These are phyloP conservation scores for Lophochroa leadbeateri DNA, from an alignment of 2,113 vertebrate genomes.

Conservation along the genomic window DNA sequence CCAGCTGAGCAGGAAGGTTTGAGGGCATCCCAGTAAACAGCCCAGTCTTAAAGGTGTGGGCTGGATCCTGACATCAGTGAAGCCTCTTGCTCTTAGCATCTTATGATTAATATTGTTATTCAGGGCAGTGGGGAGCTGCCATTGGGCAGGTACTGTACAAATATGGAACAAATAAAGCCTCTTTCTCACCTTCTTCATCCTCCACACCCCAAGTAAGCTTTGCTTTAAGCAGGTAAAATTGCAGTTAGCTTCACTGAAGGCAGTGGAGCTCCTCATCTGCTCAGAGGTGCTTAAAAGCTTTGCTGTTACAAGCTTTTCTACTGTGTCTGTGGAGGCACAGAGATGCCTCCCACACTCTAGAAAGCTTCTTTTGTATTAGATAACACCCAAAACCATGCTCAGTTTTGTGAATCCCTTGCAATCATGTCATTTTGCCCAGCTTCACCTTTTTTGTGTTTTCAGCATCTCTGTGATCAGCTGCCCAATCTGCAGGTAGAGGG, in stretches of 20 bases:
- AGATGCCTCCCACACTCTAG: background rate
- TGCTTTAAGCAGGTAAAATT: background rate
- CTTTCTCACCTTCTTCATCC: background rate
- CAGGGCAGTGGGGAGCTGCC: background rate
- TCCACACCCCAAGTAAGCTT: background rate
- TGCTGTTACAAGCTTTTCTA: background rate
- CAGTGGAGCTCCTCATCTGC: background rate
- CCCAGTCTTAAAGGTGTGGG: background rate
- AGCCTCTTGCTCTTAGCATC: background rate
- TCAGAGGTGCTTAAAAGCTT: background rate
- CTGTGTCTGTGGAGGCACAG: background rate
- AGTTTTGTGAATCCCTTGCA: background rate
- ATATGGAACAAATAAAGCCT: background rate
- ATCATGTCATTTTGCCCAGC: background rate
- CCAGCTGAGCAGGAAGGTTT: background rate
- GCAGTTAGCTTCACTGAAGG: background rate
- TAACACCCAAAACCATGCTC: background rate
- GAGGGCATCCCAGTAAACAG: background rate
- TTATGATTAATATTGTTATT: background rate
- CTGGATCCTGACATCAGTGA: background rate
- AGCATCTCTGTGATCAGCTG: background rate
- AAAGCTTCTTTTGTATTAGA: background rate
- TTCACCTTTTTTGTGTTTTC: constrained; percentile 17
- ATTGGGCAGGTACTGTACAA: background rate
- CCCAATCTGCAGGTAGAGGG: background rate